Percentiles rank a stretch among this genome's conserved stretches.
These are phyloP conservation scores for Myotis lucifugus DNA, from an alignment of 2,113 vertebrate genomes.

Conservation along the genomic window DNA sequence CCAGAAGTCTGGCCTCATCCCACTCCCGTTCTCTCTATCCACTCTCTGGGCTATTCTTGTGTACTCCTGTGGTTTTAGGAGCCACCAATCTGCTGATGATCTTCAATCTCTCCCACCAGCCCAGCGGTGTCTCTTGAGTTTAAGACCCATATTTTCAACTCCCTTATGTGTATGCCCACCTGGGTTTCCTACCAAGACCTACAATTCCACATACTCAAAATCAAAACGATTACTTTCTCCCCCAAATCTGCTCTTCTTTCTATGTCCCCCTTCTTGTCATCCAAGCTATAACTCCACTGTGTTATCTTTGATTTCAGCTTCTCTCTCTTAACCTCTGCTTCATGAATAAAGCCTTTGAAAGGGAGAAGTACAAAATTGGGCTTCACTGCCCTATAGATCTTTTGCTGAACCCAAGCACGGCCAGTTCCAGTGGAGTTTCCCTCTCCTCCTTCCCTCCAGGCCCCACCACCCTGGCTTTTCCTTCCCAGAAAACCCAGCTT, in stretches of 20 bases:
- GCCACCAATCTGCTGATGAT: not conserved
- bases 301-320: not conserved
- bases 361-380: not conserved
- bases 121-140: not conserved
- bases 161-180: not conserved
- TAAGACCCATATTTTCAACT: not conserved
- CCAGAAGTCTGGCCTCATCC: not conserved
- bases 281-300: not conserved
- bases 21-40: not conserved
- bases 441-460: not conserved
- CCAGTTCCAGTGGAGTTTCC: not conserved
- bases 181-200: not conserved
- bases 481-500: not conserved
- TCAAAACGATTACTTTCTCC: not conserved
- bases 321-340: not conserved
- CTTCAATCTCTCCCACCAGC: not conserved
- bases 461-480: not conserved
- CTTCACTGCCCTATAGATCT: not conserved
- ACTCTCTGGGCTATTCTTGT: not conserved
- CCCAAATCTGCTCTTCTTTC: not conserved
- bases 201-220: not conserved
- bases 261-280: not conserved
- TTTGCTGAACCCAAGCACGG: accelerated
- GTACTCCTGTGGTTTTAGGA: not conserved
- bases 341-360: not conserved